Base-by-base conservation (phyloP, 2,888 invertebrate genomes). In the Xanthorhoe designata region DNA sequence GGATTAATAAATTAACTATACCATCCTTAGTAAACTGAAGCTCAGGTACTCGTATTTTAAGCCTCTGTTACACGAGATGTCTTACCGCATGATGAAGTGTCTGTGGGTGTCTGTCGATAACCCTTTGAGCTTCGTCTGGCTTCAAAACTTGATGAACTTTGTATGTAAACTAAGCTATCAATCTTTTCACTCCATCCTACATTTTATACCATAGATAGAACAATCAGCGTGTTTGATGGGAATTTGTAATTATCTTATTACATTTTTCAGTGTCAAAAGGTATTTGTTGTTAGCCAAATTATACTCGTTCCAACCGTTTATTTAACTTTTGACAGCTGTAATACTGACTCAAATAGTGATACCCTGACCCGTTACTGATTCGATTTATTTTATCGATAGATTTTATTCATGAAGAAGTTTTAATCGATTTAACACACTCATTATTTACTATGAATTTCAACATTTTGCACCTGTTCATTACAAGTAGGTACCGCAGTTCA, bases 71-170 rank as follows among this genome's bases (percentile, higher is more conserved):
- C 47, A 17, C 17, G 47, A 47, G 47, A 47, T 47, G 47, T 47
- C 17, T 47, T 8, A 47, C 47, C 8, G 47, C 17, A 17, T 47
- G 13, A 47, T 17, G 47, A 47, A 7, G 38, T 2, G 38, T 17
- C 47, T 17, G 17, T 6, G 17, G 15, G 47, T 45, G 47, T 47
- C 47, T 47, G 17, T 47, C 45, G 3, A n/a, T 47, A 17, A 47
- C 47, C 47, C 47, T 47, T 47, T 17, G 8, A 47, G 47, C 13
- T 15, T 47, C 47, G 17, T 47, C 47, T 47, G 47, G 47, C 47
- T 47, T 15, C 17, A 15, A n/a, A 47, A 47, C 47, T 17, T 15
- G 8, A 47, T 47, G 47, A 47, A 47, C 47, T 17, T 42, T 42
- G 42, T 42, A 13, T 42, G n/a, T n/a, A n/a, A n/a, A n/a, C 38